These are phyloP conservation scores for Cercopithecus mona DNA, from an alignment of 2,113 vertebrate species.

Conservation along the genomic window DNA sequence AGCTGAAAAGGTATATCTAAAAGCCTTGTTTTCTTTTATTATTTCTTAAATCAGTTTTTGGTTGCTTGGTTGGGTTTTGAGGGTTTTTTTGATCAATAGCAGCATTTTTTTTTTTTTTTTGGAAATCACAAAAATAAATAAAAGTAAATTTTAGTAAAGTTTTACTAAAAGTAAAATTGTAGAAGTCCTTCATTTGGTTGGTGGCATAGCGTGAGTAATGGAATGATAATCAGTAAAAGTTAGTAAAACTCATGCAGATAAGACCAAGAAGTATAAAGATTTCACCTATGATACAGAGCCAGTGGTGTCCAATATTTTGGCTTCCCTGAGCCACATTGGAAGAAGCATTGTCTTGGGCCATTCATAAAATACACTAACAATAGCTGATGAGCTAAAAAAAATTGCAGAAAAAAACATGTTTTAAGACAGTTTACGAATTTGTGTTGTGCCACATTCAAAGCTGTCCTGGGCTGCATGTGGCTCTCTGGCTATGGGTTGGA, in stretches of 20 bases:
- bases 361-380: no score
- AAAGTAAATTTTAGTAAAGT: background rate
- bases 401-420: no score
- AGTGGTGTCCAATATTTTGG: no score
- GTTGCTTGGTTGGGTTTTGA: background rate
- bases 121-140: background rate
- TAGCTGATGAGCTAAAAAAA: no score
- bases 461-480: no score
- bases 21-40: background rate
- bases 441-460: no score
- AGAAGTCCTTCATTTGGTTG: background rate
- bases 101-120: background rate
- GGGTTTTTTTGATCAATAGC: background rate
- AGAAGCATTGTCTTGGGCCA: no score
- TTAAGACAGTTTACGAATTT: no score
- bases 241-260: background rate
- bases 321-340: no score
- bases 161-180: background rate
- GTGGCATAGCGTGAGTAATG: background rate
- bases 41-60: background rate
- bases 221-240: background rate
- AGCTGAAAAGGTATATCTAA: conserved; percentile 92
- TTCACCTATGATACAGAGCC: background rate
- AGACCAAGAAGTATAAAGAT: conserved; percentile 4
- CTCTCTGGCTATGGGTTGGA: no score